A percentile compares a stretch with the other conserved stretches of the same genome.
phyloP scores from a whole-genome alignment of 2,113 vertebrate genomes.

The Thunnus maccoyii region DNA sequence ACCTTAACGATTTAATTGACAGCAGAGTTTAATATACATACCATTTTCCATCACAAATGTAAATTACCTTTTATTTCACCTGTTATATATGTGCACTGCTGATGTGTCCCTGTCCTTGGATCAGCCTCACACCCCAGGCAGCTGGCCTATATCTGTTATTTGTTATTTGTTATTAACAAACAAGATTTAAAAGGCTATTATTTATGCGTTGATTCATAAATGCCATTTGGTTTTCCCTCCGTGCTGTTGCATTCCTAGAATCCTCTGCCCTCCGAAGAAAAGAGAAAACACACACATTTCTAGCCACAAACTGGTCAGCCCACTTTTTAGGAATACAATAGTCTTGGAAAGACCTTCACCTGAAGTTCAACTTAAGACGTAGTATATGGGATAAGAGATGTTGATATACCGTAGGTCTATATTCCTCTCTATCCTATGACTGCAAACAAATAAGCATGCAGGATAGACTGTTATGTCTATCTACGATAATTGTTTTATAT shows the following conservation, averaged over 20 bases:
- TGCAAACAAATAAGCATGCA: slow-evolving; percentile 16
- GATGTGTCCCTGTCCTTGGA: slow-evolving; percentile 53
- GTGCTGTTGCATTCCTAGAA: slow-evolving; percentile 37
- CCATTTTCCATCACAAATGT: not conserved
- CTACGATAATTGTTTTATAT: too few relatives aligned
- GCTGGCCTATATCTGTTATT: slow-evolving; percentile 50
- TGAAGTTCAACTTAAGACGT: slow-evolving; percentile 4
- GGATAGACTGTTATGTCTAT: not conserved
- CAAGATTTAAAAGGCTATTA: slow-evolving; percentile 73
- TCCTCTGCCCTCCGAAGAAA: not conserved
- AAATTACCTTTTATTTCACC: slow-evolving; percentile 7
- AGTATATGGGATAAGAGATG: not conserved
- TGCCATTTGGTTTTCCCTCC: slow-evolving; percentile 39
- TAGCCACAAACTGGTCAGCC: slow-evolving; percentile 10
- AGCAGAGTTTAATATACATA: not conserved
- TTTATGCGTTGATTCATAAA: slow-evolving; percentile 53
- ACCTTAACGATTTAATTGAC: not conserved
- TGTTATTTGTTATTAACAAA: slow-evolving; percentile 69
- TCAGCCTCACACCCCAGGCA: slow-evolving; percentile 63
- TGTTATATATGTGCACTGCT: slow-evolving; percentile 4
- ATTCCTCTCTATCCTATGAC: not conserved
- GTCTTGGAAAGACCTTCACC: not conserved
- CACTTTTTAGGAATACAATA: slow-evolving; percentile 54
- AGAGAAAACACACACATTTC: not conserved
- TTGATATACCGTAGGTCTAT: not conserved